These are phyloP conservation scores for Poecilia wingei DNA, from an alignment of 2,797 vertebrate species.

Conservation along the genomic window DNA sequence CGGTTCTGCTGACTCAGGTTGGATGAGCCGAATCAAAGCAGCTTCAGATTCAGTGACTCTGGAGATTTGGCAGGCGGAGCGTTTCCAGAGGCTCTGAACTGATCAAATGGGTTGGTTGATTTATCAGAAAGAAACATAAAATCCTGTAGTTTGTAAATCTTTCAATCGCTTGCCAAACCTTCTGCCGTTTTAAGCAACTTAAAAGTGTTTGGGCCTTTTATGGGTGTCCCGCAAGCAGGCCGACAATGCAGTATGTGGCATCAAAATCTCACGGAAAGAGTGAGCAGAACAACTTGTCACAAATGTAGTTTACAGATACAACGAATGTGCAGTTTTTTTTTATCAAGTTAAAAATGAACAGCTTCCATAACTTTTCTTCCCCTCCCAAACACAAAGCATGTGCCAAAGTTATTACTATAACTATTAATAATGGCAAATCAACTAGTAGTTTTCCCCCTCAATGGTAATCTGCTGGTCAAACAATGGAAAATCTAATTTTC, in stretches of 20 bases:
- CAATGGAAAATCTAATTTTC: background rate
- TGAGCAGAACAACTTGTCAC: background rate
- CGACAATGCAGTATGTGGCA: background rate
- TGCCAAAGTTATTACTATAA: conserved; percentile 2
- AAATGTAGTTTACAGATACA: background rate
- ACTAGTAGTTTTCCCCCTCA: background rate
- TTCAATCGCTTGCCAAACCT: conserved; percentile 17
- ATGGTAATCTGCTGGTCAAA: background rate
- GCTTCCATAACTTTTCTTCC: conserved; percentile 5
- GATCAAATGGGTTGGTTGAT: conserved; percentile 36
- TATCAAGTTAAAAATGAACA: background rate
- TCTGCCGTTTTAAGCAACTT: background rate
- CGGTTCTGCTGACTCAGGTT: conserved; percentile 50
- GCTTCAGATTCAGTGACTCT: conserved; percentile 43
- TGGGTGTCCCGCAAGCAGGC: background rate
- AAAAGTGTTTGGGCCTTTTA: conserved; percentile 8
- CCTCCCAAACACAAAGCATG: background rate
- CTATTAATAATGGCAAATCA: background rate
- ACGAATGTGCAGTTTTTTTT: background rate
- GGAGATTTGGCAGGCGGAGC: conserved; percentile 28
- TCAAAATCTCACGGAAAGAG: background rate
- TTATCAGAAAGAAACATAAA: conserved; percentile 42
- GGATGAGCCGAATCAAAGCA: conserved; percentile 51
- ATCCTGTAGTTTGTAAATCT: conserved; percentile 12
- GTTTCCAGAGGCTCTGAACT: conserved; percentile 36